Evolutionary conservation across 2,888 invertebrate genomes (phyloP), one percentile per base, ranked within the genome.

Genomic region (Drosophila atripex): DNA sequence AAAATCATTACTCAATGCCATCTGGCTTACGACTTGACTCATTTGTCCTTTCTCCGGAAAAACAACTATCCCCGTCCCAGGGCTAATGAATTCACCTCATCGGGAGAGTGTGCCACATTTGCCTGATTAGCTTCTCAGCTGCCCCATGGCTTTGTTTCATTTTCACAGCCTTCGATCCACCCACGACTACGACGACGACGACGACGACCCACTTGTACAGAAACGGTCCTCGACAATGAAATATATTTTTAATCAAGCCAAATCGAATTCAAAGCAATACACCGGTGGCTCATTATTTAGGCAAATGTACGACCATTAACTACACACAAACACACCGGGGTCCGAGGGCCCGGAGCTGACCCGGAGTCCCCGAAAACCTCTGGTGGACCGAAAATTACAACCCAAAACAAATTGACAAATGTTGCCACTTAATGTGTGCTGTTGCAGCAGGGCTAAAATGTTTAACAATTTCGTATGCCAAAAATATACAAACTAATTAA

Each of bases 401-500:
- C 45, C 64, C 45, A 64, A 72, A 66, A 66, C 73, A 80, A 86
- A 83, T 85, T 85, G 84, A 85, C 88, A 85, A 85, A 85, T 85
- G 88, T 80, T 73, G 84, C 88, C 84, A 85, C 84, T 85, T 85
- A 87, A 87, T 87, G 84, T 75, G 35, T 54, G 28, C 49, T 39
- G 28, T 28, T 25, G 77, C 82, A 53, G 51, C 78, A 47, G 69
- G 85, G 80, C 73, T 77, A 84, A 64, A 84, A 84, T 87, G 85
- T 80, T 84, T 68, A 84, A 86, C 86, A 80, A 86, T 83, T 86
- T 84, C 71, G 69, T 86, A 69, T 87, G 83, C 88, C 88, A 83
- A 88, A 88, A 85, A 85, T 85, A 85, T 85, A 85, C 88, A 80
- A 79, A 86, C 83, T 85, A 85, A 85, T 85, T 85, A 85, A 85